phyloP scores from a whole-genome alignment of 2,888 invertebrate species.

The Drosophila kokeensis region DNA sequence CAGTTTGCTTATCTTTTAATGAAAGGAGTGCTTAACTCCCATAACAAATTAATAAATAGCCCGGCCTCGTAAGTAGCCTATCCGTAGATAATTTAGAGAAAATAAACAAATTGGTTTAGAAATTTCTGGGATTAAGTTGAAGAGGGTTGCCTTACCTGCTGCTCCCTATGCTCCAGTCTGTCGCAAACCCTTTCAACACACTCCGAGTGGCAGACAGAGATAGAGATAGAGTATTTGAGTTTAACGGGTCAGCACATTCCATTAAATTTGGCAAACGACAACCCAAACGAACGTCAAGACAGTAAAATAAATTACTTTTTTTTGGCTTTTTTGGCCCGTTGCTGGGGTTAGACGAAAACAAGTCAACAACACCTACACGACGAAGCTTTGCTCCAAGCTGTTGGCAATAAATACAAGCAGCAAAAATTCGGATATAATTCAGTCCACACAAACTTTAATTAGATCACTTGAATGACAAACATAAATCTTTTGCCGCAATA shows the following conservation, averaged over 20 bases:
- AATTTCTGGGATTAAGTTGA: constrained; percentile 58
- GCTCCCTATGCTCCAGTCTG: constrained; percentile 18
- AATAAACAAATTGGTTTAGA: constrained; percentile 33
- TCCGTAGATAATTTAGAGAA: constrained; percentile 7
- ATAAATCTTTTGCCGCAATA: constrained; percentile 76
- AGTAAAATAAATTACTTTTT: constrained; percentile 73
- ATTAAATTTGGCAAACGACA: constrained; percentile 60
- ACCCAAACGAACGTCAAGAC: constrained; percentile 40
- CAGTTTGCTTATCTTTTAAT: background rate
- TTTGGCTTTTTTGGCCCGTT: constrained; percentile 53
- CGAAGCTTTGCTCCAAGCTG: constrained; percentile 13
- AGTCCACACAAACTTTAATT: constrained; percentile 70
- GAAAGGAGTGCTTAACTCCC: background rate
- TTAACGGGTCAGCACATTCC: constrained; percentile 69
- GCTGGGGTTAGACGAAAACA: constrained; percentile 60
- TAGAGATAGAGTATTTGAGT: constrained; percentile 28
- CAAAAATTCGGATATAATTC: constrained; percentile 43
- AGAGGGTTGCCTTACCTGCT: constrained; percentile 44
- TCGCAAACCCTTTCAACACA: constrained; percentile 31
- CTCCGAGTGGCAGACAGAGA: background rate
- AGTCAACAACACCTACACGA: constrained; percentile 49
- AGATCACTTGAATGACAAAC: constrained; percentile 75
- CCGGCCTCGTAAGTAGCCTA: background rate
- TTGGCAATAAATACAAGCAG: background rate
- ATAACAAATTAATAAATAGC: background rate